Evolutionary conservation across 64 coral and sea anemone genomes (phyloP).

Genomic region (Hydrozoanthus tunicans): DNA sequence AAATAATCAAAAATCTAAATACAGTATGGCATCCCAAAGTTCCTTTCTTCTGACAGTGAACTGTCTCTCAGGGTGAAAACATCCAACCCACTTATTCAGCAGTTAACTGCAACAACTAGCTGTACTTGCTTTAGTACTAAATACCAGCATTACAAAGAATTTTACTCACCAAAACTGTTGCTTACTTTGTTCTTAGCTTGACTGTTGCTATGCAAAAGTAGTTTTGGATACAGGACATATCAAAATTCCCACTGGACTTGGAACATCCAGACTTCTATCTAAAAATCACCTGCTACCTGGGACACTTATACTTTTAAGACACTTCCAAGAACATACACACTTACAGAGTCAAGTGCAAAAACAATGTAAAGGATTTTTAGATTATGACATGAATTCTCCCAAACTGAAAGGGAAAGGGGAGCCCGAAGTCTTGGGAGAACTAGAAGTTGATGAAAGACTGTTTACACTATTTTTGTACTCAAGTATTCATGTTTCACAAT

Average conservation of each 20-base stretch:
- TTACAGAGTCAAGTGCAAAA: neutral
- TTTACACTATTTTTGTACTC: too few relatives aligned
- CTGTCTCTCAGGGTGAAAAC: too few relatives aligned
- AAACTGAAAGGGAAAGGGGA: too few relatives aligned
- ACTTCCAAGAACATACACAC: neutral
- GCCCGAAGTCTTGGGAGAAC: too few relatives aligned
- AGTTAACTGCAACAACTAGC: neutral
- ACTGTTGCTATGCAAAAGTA: neutral
- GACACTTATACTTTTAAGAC: neutral
- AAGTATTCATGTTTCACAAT: too few relatives aligned
- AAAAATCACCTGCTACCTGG: neutral
- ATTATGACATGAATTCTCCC: too few relatives aligned
- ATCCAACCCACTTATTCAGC: too few relatives aligned
- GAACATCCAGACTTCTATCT: too few relatives aligned
- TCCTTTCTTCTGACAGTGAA: neutral
- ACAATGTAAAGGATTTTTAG: too few relatives aligned
- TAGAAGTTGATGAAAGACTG: too few relatives aligned
- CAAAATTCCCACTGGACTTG: neutral
- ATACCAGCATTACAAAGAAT: neutral
- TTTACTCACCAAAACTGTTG: neutral
- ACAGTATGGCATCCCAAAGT: neutral
- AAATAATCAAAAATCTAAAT: constrained; percentile 73
- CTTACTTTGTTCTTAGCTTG: neutral
- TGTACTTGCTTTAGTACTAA: neutral
- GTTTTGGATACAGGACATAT: neutral